Evolutionary conservation across 2,113 vertebrate genomes (phyloP).

Genomic region (Monopterus albus): DNA sequence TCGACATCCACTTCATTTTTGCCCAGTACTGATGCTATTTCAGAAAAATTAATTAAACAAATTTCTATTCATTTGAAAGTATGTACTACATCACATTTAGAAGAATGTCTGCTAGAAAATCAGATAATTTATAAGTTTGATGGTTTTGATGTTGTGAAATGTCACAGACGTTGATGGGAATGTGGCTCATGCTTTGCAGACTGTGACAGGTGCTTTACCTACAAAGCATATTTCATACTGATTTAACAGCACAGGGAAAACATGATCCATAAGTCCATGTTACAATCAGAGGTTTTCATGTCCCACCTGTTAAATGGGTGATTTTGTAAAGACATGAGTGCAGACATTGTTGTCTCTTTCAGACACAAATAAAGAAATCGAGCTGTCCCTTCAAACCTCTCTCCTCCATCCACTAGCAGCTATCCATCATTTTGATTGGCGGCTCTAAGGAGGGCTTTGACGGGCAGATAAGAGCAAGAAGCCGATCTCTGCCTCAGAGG

Average conservation of each 20-base stretch:
- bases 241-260: too few relatives aligned
- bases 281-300: slow-evolving; percentile 1
- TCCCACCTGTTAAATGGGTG: slow-evolving; percentile 17
- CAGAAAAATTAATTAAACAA: too few relatives aligned
- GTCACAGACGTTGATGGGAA: too few relatives aligned
- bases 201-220: neutral
- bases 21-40: too few relatives aligned
- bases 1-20: too few relatives aligned
- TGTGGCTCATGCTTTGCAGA: neutral
- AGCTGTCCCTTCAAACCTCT: slow-evolving; percentile 42
- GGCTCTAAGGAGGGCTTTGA: slow-evolving; percentile 75
- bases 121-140: too few relatives aligned
- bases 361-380: slow-evolving; percentile 16
- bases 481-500: slow-evolving; percentile 78
- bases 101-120: too few relatives aligned
- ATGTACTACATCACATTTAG: too few relatives aligned
- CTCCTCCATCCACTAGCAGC: slow-evolving; percentile 54
- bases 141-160: too few relatives aligned
- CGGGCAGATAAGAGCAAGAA: slow-evolving; percentile 76
- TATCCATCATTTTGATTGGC: slow-evolving; percentile 74
- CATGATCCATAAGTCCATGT: too few relatives aligned
- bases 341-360: slow-evolving; percentile 1
- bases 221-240: too few relatives aligned
- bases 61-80: too few relatives aligned
- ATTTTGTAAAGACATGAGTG: neutral